Conservation (phyloP, 2,888 invertebrate genomes). For the Diaperis boleti region DNA sequence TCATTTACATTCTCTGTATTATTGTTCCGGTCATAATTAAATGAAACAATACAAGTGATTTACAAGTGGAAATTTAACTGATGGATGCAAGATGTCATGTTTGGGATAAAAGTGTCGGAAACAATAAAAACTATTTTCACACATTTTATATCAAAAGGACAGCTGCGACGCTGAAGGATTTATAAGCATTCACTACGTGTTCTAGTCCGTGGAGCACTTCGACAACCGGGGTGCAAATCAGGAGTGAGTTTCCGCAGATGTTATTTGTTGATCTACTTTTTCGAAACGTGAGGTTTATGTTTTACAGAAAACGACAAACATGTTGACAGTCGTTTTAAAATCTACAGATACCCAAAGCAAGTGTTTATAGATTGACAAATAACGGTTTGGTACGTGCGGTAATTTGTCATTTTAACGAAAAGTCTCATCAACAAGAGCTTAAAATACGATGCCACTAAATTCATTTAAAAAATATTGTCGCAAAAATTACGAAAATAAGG, state of each 20-base stretch:
- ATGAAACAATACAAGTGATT: too few relatives aligned
- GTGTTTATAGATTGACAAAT: slow-evolving; percentile 27
- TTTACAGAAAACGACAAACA: slow-evolving; percentile 1
- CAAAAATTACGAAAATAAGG: background rate
- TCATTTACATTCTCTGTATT: too few relatives aligned
- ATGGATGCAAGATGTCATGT: background rate
- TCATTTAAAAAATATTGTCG: background rate
- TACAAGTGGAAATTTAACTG: too few relatives aligned
- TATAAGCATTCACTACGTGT: background rate
- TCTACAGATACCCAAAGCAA: slow-evolving; percentile 4
- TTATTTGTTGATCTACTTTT: background rate
- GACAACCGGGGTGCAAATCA: background rate
- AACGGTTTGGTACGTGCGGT: slow-evolving; percentile 16
- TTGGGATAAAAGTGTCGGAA: background rate
- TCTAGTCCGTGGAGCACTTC: background rate
- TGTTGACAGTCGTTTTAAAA: slow-evolving; percentile 4
- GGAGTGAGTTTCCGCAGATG: background rate
- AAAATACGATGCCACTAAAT: background rate
- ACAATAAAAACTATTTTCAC: background rate
- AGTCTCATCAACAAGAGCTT: slow-evolving; percentile 16
- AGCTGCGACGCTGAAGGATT: background rate
- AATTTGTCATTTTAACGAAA: slow-evolving; percentile 26
- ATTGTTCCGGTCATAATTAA: too few relatives aligned
- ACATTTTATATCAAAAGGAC: background rate
- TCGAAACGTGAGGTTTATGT: background rate